Conservation (phyloP, 2,113 vertebrate genomes). For the Salvator merianae region DNA sequence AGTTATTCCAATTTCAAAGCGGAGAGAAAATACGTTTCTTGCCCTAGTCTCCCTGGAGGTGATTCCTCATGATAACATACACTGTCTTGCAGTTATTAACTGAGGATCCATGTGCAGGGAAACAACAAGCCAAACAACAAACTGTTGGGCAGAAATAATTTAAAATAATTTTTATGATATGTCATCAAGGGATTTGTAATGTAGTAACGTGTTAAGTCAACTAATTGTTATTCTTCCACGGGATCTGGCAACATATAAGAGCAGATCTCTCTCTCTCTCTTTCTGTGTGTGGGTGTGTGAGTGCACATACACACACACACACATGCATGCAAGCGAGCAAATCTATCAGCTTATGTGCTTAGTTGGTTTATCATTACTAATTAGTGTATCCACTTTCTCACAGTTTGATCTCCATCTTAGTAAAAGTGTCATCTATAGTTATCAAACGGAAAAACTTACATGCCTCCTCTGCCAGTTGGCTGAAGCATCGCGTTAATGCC, state of each 20-base stretch:
- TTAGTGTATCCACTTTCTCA: constrained; percentile 15
- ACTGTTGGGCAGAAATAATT: neutral
- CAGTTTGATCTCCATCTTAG: constrained; percentile 10
- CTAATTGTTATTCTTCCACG: neutral
- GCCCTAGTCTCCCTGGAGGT: neutral
- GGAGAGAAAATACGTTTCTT: neutral
- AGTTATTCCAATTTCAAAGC: constrained; percentile 1
- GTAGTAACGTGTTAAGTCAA: neutral
- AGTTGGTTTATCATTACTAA: neutral
- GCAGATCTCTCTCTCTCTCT: neutral
- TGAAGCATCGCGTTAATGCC: constrained; percentile 6
- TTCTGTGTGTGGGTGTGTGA: neutral
- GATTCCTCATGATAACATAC: neutral
- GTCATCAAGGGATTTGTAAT: neutral
- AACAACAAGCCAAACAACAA: neutral
- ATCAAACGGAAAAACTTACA: constrained; percentile 1
- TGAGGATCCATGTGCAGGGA: neutral
- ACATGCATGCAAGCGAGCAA: neutral
- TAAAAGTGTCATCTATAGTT: constrained; percentile 45
- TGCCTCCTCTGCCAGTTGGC: constrained; percentile 56
- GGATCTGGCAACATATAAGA: neutral
- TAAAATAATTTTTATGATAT: neutral
- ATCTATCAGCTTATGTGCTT: neutral
- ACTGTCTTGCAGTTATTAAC: neutral
- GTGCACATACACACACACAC: neutral